Conservation (phyloP, 2,797 vertebrate genomes). For the Hephaestus fuliginosus region DNA sequence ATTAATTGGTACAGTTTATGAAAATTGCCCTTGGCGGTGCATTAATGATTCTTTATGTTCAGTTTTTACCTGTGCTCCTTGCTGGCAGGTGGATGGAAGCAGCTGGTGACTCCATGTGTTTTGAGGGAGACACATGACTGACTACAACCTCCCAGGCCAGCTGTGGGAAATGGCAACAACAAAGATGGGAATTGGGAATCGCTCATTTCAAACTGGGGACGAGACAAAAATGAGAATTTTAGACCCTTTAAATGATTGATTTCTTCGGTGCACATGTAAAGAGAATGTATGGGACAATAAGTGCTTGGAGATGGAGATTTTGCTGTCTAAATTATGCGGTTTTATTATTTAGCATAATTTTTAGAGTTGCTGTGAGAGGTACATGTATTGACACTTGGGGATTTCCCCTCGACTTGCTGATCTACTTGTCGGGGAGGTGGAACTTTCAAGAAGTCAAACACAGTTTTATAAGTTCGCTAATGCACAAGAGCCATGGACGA, state of each 20-base stretch:
- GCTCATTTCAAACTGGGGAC: neutral
- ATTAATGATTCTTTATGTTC: conserved; percentile 23
- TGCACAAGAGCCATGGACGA: neutral
- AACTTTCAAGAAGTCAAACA: neutral
- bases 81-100: conserved; percentile 10
- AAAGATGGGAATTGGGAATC: neutral
- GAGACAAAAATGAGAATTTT: neutral
- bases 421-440: too few relatives aligned
- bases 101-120: conserved; percentile 12
- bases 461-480: neutral
- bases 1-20: conserved; percentile 18
- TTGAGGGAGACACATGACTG: conserved; percentile 15
- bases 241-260: neutral
- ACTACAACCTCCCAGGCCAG: conserved; percentile 5
- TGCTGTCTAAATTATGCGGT: neutral
- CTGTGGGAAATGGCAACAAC: neutral
- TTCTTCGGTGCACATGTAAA: neutral
- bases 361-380: neutral
- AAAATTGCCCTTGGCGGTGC: conserved; percentile 17
- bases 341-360: neutral
- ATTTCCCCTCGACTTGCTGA: neutral
- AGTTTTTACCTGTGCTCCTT: conserved; percentile 4
- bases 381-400: neutral
- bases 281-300: neutral
- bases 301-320: neutral